Base-by-base conservation (phyloP, 2,888 invertebrate species). In the Synergus japonicus region DNA sequence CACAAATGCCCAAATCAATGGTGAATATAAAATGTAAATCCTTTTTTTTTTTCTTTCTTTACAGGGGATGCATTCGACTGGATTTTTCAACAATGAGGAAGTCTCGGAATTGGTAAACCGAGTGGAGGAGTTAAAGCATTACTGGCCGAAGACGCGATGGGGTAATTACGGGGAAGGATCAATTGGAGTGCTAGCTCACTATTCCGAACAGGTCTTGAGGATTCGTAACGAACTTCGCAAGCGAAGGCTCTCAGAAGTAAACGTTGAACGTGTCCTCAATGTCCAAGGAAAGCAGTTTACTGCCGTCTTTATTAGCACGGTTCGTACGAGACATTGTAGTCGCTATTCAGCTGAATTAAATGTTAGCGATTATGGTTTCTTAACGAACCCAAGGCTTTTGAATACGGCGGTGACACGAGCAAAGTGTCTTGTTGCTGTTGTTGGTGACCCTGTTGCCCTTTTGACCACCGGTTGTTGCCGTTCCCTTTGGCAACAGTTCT, bases 211-310 rank as follows among this genome's bases (percentile, higher is more conserved):
- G 93, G 94, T 95, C 4, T 94, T 95, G 85, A 93, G 96, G 83
- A 96, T 97, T 83, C 94, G 97, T 80, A 94, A 95, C 44, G 97
- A 97, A 87, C 91, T 97, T 78, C 93, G 97, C 43, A 96, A 96
- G 88, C 93, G 95, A 7, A 94, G 95, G 46, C 94, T 97, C 92
- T 94, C 94, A 83, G 95, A 95, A 79, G 95, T 97, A 66, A 96
- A 96, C 13, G 97, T 97, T 2, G 97, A 97, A 89, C 93, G 97
- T 80, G 97, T 97, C 4, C 93, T 96, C 13, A 97, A 97, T 92
- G 97, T 97, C 0, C 97, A 97, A 93, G 97, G 97, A 89, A 97
- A 97, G 89, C 97, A 97, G 92, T 97, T 97, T 90, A 94, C 97
- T 10, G 97, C 96, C 0, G 95, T 97, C 76, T 96, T 97, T 88